Evolutionary conservation across 2,888 invertebrate genomes (phyloP).

Genomic region (Entomobrya proxima): DNA sequence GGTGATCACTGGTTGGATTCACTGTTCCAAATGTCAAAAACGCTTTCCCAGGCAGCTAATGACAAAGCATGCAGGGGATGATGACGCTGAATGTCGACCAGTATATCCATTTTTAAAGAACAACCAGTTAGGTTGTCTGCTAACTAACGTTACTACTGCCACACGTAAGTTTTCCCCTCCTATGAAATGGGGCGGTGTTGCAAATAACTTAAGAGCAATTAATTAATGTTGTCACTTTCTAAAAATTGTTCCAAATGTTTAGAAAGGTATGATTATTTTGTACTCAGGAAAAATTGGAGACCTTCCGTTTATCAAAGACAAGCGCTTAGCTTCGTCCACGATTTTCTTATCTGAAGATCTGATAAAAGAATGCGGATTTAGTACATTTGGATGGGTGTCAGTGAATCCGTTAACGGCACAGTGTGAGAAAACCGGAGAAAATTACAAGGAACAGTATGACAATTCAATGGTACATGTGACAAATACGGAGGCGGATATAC

Average conservation of each 20-base stretch:
- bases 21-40: constrained; percentile 69
- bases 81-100: constrained; percentile 57
- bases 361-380: constrained; percentile 71
- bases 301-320: constrained; percentile 69
- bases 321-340: constrained; percentile 62
- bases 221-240: too few species aligned
- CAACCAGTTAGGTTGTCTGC: constrained; percentile 31
- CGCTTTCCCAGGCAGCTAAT: constrained; percentile 59
- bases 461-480: neutral
- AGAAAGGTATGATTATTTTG: too few species aligned
- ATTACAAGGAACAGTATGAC: neutral
- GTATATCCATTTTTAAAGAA: constrained; percentile 67
- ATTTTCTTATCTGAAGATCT: constrained; percentile 72
- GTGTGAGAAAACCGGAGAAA: neutral
- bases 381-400: constrained; percentile 71
- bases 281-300: constrained; percentile 66
- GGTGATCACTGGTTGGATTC: constrained; percentile 60
- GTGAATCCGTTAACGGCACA: constrained; percentile 35
- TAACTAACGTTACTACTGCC: constrained; percentile 56
- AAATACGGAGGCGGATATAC: neutral
- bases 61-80: constrained; percentile 68
- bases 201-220: too few species aligned
- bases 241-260: too few species aligned
- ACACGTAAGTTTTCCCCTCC: constrained; percentile 69
- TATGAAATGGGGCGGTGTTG: too few species aligned